phyloP scores from a whole-genome alignment of 2,888 invertebrate genomes.

The Ennomos quercinarius region DNA sequence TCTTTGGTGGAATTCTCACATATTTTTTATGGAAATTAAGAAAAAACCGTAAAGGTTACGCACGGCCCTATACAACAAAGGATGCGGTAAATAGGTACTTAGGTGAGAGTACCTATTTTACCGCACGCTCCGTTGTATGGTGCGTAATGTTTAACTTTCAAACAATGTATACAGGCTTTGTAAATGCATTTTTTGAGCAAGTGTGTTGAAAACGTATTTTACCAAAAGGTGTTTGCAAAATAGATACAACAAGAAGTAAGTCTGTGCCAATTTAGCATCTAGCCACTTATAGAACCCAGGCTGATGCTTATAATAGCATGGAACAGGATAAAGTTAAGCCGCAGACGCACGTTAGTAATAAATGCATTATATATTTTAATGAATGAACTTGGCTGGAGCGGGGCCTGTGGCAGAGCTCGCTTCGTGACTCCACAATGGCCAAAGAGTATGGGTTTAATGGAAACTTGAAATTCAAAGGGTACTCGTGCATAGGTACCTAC shows the following conservation, averaged over 20 bases:
- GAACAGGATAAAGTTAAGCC: conserved; percentile 30
- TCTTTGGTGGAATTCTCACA: too few relatives aligned
- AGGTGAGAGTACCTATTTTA: too few relatives aligned
- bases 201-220: conserved; percentile 3
- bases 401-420: conserved; percentile 61
- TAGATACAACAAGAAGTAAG: conserved; percentile 20
- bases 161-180: too few relatives aligned
- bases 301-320: conserved; percentile 36
- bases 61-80: too few relatives aligned
- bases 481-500: not conserved
- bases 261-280: conserved; percentile 33
- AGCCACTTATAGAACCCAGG: conserved; percentile 34
- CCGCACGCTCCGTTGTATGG: too few relatives aligned
- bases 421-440: conserved; percentile 67
- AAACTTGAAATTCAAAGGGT: conserved; percentile 15
- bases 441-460: conserved; percentile 51
- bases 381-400: conserved; percentile 70
- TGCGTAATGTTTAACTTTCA: too few relatives aligned
- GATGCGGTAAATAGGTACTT: too few relatives aligned
- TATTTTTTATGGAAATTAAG: too few relatives aligned
- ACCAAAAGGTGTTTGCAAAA: conserved; percentile 6
- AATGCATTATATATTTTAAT: conserved; percentile 77
- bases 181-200: too few relatives aligned
- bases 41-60: too few relatives aligned
- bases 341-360: conserved; percentile 61